Percentiles rank a stretch among this genome's conserved stretches.
phyloP scores from a whole-genome alignment of 2,888 invertebrate species.

The Parascotia fuliginaria region DNA sequence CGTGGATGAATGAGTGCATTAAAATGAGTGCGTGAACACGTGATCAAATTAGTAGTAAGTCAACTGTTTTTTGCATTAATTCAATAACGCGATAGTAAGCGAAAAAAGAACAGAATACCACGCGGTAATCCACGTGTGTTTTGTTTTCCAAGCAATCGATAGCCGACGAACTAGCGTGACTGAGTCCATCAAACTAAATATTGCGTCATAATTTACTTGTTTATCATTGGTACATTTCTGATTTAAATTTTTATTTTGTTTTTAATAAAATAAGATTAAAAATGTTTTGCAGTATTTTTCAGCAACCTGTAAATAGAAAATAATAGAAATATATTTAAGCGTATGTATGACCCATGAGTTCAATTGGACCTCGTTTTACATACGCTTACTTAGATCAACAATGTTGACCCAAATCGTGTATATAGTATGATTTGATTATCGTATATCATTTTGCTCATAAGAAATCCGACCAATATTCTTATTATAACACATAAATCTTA shows the following conservation, averaged over 20 bases:
- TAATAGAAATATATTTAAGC: too few species aligned
- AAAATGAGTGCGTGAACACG: too few species aligned
- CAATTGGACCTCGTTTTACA: not conserved
- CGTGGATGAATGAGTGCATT: too few species aligned
- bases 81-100: not conserved
- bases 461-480: constrained; percentile 14
- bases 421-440: constrained; percentile 26
- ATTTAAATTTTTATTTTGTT: too few species aligned
- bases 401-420: constrained; percentile 16
- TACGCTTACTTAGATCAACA: constrained; percentile 11
- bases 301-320: too few species aligned
- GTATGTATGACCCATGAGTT: too few species aligned
- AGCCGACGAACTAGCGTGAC: not conserved
- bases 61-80: not conserved
- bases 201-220: not conserved
- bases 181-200: not conserved
- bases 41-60: not conserved
- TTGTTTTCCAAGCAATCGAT: not conserved
- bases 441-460: constrained; percentile 12
- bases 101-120: not conserved
- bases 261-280: too few species aligned
- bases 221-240: not conserved
- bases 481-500: too few species aligned
- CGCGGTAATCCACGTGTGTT: not conserved
- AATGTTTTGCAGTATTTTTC: too few species aligned